Evolutionary conservation across 1,140 invertebrate genomes (phyloP).

Genomic region (Lerema accius): DNA sequence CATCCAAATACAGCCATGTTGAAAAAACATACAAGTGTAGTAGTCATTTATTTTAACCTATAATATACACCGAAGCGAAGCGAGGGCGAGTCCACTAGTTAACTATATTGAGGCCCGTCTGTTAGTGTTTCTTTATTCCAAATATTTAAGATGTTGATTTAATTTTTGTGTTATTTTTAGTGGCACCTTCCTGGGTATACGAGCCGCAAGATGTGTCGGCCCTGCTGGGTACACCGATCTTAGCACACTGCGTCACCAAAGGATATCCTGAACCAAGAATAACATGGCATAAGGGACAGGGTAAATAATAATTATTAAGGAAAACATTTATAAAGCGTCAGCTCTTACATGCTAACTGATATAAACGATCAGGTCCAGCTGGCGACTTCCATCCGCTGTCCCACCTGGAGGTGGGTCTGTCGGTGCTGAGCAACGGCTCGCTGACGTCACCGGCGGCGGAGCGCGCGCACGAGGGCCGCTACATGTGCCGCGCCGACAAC

Average conservation of each 20-base stretch:
- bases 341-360: too few relatives aligned
- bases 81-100: too few relatives aligned
- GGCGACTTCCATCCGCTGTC: constrained; percentile 86
- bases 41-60: too few relatives aligned
- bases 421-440: constrained; percentile 87
- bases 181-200: constrained; percentile 92
- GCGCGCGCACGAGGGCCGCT: constrained; percentile 90
- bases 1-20: too few relatives aligned
- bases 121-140: too few relatives aligned
- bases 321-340: too few relatives aligned
- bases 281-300: constrained; percentile 87
- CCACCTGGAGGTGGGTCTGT: constrained; percentile 81
- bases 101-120: too few relatives aligned
- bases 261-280: constrained; percentile 91
- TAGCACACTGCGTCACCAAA: constrained; percentile 90
- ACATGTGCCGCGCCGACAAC: constrained; percentile 93
- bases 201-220: constrained; percentile 91
- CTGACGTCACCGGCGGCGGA: constrained; percentile 87
- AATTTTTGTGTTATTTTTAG: constrained; percentile 75
- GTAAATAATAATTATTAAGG: too few relatives aligned
- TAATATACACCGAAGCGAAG: too few relatives aligned
- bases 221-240: constrained; percentile 88
- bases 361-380: too few relatives aligned
- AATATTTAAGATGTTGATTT: too few relatives aligned
- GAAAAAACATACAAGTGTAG: too few relatives aligned